Conservation (phyloP, 1,140 invertebrate genomes). For the Ceratina japonica region DNA sequence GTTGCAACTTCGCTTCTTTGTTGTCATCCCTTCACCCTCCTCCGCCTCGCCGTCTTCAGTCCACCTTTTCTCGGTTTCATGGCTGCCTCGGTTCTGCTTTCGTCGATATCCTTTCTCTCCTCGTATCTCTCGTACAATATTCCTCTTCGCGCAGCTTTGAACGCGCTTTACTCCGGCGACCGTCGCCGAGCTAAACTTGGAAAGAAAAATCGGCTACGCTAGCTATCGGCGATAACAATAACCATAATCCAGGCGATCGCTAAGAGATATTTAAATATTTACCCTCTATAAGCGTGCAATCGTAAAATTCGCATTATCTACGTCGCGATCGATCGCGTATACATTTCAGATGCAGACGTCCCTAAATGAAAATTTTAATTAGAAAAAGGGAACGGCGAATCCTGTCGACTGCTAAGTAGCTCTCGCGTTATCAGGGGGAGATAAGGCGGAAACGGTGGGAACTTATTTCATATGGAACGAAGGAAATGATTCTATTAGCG, state of each 20-base stretch:
- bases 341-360: too few relatives aligned
- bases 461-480: slow-evolving; percentile 37
- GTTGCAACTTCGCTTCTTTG: slow-evolving; percentile 65
- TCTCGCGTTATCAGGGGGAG: slow-evolving; percentile 30
- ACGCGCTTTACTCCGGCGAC: neutral
- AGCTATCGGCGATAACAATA: neutral
- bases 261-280: slow-evolving; percentile 58
- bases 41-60: neutral
- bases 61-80: neutral
- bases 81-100: slow-evolving; percentile 14
- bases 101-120: neutral
- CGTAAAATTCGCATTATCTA: slow-evolving; percentile 35
- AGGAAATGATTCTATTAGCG: slow-evolving; percentile 75
- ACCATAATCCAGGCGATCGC: slow-evolving; percentile 4
- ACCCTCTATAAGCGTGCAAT: slow-evolving; percentile 35
- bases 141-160: neutral
- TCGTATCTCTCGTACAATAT: too few relatives aligned
- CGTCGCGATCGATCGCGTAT: neutral
- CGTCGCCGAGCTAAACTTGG: neutral
- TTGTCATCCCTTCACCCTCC: slow-evolving; percentile 49
- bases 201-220: too few relatives aligned
- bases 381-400: neutral
- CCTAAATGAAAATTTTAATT: too few relatives aligned
- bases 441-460: slow-evolving; percentile 10
- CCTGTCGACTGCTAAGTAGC: neutral